These are phyloP conservation scores for Eupithecia subumbrata DNA, from an alignment of 2,888 invertebrate genomes.

Conservation along the genomic window DNA sequence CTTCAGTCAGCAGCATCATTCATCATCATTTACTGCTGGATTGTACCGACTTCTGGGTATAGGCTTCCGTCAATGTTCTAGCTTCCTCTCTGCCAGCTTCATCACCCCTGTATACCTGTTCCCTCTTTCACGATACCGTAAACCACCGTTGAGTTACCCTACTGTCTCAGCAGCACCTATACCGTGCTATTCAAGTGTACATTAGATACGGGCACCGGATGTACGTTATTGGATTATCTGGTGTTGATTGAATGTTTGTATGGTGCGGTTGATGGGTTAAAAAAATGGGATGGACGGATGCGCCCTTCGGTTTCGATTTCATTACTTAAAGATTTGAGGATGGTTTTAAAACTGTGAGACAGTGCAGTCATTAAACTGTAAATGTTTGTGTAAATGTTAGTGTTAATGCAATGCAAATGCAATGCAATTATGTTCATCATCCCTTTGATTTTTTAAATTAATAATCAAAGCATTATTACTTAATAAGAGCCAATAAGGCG, in stretches of 20 bases:
- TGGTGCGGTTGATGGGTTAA: slow-evolving; percentile 49
- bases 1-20: no score
- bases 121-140: no score
- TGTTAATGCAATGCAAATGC: not conserved
- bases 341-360: not conserved
- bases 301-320: slow-evolving; percentile 38
- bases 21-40: no score
- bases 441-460: not conserved
- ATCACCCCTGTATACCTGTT: no score
- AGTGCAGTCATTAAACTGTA: not conserved
- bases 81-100: no score
- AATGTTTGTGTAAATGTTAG: no score
- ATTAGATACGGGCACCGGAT: slow-evolving; percentile 65
- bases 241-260: slow-evolving; percentile 63
- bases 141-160: slow-evolving; percentile 10
- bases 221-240: slow-evolving; percentile 60
- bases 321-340: slow-evolving; percentile 16
- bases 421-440: not conserved
- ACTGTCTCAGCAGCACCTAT: slow-evolving; percentile 14
- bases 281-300: slow-evolving; percentile 37
- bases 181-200: slow-evolving; percentile 45
- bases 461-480: no score
- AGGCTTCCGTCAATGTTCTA: no score
- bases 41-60: no score
- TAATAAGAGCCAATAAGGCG: no score